Evolutionary conservation across 1,140 invertebrate species (phyloP).

Genomic region (Bombus confusus): DNA sequence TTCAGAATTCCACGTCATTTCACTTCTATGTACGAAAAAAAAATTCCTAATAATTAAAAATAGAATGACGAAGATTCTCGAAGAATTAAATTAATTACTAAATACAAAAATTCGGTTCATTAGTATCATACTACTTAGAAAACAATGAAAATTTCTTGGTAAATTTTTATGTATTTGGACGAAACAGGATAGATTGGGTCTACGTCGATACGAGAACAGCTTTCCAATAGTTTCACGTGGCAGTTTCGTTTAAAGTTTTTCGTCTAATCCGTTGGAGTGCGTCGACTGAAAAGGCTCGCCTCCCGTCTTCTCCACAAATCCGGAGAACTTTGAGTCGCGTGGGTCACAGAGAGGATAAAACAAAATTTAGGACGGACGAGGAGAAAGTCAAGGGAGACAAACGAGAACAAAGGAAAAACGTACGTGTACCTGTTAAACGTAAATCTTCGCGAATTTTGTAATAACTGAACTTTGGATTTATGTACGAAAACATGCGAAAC

Average conservation of each 20-base stretch:
- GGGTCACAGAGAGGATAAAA: conserved; percentile 30
- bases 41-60: background rate
- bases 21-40: background rate
- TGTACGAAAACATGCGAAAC: background rate
- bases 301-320: conserved; percentile 56
- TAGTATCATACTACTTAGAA: background rate
- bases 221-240: conserved; percentile 67
- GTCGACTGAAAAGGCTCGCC: conserved; percentile 56
- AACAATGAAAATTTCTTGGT: background rate
- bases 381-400: conserved; percentile 4
- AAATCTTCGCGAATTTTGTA: background rate
- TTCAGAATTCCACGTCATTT: background rate
- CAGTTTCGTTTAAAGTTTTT: conserved; percentile 73
- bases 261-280: conserved; percentile 71
- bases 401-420: conserved; percentile 16
- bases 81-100: background rate
- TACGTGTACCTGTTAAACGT: background rate
- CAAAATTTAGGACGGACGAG: conserved; percentile 32
- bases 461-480: background rate
- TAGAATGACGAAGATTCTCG: background rate
- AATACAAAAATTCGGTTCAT: no score
- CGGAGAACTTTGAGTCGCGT: conserved; percentile 35
- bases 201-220: conserved; percentile 28
- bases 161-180: conserved; percentile 26
- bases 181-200: conserved; percentile 13